Base-by-base conservation (phyloP, 1,140 invertebrate genomes). In the Solenopsis fugax region DNA sequence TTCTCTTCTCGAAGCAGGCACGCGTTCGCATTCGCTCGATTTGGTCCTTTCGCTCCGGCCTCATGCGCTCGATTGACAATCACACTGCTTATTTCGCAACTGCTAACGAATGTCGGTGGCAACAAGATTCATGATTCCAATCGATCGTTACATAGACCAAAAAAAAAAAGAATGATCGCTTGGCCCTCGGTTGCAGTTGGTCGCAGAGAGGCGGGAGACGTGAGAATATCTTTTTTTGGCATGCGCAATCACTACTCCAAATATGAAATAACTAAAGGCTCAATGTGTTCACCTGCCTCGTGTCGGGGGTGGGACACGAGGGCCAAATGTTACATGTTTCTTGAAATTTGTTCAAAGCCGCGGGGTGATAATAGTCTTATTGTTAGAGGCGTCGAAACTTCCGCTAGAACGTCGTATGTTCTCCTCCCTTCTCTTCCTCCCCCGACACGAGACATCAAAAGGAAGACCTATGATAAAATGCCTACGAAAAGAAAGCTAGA, bases 191-290 rank as follows among this genome's bases (percentile, higher is more conserved):
- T 93, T 93, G 92, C 93, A 93, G 92, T 94, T 94, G 92, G 85
- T 95, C 93, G 93, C 93, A 94, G 93, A 95, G 93, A 95, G 94
- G 93, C 95, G 94, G 94, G 95, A 95, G 94, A 95, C 92, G 94
- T 95, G 95, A 95, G 95, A 95, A 95, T 95, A 94, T 95, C 84
- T 89, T 77, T 87, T 88, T 91, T 93, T 93, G 91, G 93, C 95
- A 95, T 95, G 95, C 95, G 92, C 95, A 95, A 95, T 94, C 94
- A 95, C 94, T 95, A 95, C 94, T 95, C 93, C 93, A 95, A 95
- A 94, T 94, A 95, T 94, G 92, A 94, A 95, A 91, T 94, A 94
- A 95, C 94, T 95, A 95, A 95, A 95, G 94, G 92, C 93, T 95
- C 93, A 94, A 69, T 69, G 65, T 94, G 92, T 95, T 93, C 92